Percentiles rank a stretch among this genome's conserved stretches.
Evolutionary conservation across 2,797 vertebrate genomes (phyloP).

Genomic region (Chelidonichthys spinosus): DNA sequence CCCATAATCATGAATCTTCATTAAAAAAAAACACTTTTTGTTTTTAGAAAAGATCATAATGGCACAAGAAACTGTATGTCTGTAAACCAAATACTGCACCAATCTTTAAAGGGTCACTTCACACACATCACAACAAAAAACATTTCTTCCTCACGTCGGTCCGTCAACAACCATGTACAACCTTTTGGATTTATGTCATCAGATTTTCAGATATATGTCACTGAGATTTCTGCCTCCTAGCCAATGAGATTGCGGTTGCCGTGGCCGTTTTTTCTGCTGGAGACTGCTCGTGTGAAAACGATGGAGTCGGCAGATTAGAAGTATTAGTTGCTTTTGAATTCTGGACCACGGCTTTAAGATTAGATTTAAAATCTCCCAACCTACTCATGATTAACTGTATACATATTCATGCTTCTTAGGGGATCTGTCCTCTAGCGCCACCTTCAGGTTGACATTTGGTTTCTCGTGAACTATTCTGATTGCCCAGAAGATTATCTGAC

Average conservation of each 20-base stretch:
- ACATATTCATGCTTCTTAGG: background rate
- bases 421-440: background rate
- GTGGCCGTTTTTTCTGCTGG: background rate
- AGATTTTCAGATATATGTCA: background rate
- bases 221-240: background rate
- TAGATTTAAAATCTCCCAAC: too few relatives aligned
- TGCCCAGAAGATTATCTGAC: background rate
- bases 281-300: background rate
- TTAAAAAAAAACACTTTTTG: constrained; percentile 32
- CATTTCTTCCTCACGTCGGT: background rate
- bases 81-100: constrained; percentile 40
- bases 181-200: background rate
- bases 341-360: too few relatives aligned
- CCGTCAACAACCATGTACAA: background rate
- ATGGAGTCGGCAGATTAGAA: too few relatives aligned
- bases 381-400: background rate
- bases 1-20: constrained; percentile 7
- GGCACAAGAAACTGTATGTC: constrained; percentile 32
- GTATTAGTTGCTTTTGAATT: too few relatives aligned
- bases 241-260: background rate
- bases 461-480: background rate
- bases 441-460: background rate
- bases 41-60: constrained; percentile 38
- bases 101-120: constrained; percentile 39
- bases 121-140: constrained; percentile 11